Conservation (phyloP, 2,113 vertebrate species). For the Orientallactaga bullata region DNA sequence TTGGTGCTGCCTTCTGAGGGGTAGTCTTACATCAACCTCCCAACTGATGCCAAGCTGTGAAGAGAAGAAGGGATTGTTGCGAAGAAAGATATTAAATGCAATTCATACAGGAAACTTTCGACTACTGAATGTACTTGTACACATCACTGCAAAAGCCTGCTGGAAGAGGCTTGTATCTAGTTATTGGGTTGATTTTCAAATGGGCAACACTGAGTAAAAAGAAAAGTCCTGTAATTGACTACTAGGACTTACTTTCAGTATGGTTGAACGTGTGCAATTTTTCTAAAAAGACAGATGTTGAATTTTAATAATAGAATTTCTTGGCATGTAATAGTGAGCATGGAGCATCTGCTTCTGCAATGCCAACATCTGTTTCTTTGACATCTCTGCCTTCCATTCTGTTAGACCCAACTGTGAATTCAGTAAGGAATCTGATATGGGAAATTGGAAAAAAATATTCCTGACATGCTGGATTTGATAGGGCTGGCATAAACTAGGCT, state of each 20-base stretch:
- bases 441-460: conserved; percentile 66
- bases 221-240: conserved; percentile 47
- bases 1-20: conserved; percentile 40
- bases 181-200: conserved; percentile 65
- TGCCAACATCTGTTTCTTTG: conserved; percentile 75
- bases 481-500: conserved; percentile 8
- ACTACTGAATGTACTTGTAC: not conserved
- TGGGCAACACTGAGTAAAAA: conserved; percentile 13
- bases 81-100: conserved; percentile 46
- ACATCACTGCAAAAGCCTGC: conserved; percentile 2
- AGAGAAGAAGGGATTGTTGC: not conserved
- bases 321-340: conserved; percentile 70
- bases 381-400: conserved; percentile 71
- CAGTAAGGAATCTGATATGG: conserved; percentile 64
- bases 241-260: conserved; percentile 59
- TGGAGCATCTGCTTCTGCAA: conserved; percentile 72
- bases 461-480: conserved; percentile 45
- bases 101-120: not conserved
- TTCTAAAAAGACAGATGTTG: conserved; percentile 67
- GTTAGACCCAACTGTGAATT: conserved; percentile 68
- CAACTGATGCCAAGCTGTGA: conserved; percentile 6
- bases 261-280: conserved; percentile 32
- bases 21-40: conserved; percentile 12
- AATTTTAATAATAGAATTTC: conserved; percentile 78
- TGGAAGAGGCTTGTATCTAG: conserved; percentile 33